Percentiles rank a stretch among this genome's conserved stretches.
Conservation (phyloP, 2,113 vertebrate genomes). For the Pungitius pungitius region DNA sequence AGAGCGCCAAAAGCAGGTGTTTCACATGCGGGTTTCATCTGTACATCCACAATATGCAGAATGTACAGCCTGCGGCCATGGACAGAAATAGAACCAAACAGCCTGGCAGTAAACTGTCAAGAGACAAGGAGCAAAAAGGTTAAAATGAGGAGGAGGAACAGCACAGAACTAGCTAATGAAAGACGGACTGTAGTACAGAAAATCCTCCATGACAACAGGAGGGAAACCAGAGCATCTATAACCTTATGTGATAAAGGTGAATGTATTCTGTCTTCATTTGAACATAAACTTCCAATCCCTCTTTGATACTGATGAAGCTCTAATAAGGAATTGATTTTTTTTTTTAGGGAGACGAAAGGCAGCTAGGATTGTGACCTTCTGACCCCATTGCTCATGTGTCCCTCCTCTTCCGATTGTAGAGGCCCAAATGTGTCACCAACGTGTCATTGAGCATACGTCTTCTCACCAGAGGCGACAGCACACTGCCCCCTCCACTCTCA, state of each 20-base stretch:
- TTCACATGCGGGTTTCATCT: constrained; percentile 69
- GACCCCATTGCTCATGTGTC: constrained; percentile 71
- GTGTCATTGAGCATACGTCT: constrained; percentile 62
- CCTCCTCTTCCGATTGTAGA: constrained; percentile 41
- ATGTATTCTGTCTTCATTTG: constrained; percentile 76
- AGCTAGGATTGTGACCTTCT: constrained; percentile 67
- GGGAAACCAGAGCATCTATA: constrained; percentile 66
- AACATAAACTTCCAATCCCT: constrained; percentile 39
- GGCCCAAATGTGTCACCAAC: constrained; percentile 66
- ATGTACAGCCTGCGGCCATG: constrained; percentile 71
- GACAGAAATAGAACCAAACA: constrained; percentile 78
- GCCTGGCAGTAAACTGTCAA: constrained; percentile 76
- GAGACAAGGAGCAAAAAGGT: constrained; percentile 73
- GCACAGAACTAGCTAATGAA: constrained; percentile 63
- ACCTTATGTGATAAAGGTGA: constrained; percentile 72
- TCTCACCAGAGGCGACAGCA: constrained; percentile 46
- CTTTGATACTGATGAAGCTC: constrained; percentile 66
- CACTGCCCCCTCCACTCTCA: constrained; percentile 24
- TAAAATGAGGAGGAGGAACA: constrained; percentile 74
- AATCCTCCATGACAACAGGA: constrained; percentile 68
- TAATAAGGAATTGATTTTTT: constrained; percentile 84
- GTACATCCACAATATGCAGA: constrained; percentile 74
- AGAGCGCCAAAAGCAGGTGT: constrained; percentile 67
- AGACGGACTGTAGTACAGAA: constrained; percentile 51
- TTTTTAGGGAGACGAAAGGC: constrained; percentile 43